Base-by-base conservation (phyloP, 2,113 vertebrate genomes). In the Chamaea fasciata region DNA sequence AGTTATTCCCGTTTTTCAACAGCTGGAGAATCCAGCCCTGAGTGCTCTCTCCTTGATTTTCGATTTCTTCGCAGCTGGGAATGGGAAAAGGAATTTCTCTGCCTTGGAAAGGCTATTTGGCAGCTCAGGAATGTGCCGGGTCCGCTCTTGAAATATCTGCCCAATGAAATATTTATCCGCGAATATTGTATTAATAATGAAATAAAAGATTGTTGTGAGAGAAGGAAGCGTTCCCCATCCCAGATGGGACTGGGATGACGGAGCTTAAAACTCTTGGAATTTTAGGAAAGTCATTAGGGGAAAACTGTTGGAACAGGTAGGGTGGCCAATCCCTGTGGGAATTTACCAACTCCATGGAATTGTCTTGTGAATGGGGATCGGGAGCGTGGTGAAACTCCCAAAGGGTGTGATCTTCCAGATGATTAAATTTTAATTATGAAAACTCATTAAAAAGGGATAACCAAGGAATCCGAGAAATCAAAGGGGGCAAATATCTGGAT, bases 141-240 rank as follows among this genome's bases (percentile, higher is more conserved):
- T 53, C 31, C 69, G 1, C 47, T 74, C 42, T 57, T 2, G 16
- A 60, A 93, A 83, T 68, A 41, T 33, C 67, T 49, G 57, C 62
- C 63, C 39, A 42, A 24, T 96, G 31, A 90, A 94, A 90, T 86
- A 89, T 90, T 65, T 21, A 81, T 50, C 14, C 27, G 64, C 85
- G 94, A 91, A 94, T 84, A 89, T 53, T 64, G 30, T n/a, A 56
- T 86, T 71, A 83, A 92, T 90, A 89, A 89, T 57, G 37, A 65
- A 92, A 39, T 50, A 14, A 56, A 73, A 68, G 63, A 12, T 23
- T 9, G 39, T n/a, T 42, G 42, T 2, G 7, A 5, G 53, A 30
- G 63, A 15, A 53, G 5, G 17, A 33, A 62, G 20, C 1, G 1
- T 33, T 76, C 63, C 44, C 53, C 49, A 14, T 56, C 71, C 13